A percentile compares a stretch with the other conserved stretches of the same genome.
Evolutionary conservation across 1,140 invertebrate genomes (phyloP).

Genomic region (Rhopalosiphum padi): DNA sequence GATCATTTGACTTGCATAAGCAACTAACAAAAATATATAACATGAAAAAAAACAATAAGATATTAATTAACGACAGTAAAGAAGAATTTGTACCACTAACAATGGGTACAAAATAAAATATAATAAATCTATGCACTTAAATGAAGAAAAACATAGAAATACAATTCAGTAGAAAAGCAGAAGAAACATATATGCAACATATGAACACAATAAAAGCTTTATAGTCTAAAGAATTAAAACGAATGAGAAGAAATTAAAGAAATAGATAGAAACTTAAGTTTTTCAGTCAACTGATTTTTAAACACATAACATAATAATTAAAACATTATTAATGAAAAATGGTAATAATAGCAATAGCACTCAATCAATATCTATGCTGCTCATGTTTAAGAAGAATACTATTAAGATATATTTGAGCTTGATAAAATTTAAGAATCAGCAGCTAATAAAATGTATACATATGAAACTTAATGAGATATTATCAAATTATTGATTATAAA

Average conservation of each 20-base stretch:
- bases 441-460: slow-evolving; percentile 24
- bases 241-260: slow-evolving; percentile 15
- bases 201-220: background rate
- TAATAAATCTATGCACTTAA: background rate
- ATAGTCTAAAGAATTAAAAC: background rate
- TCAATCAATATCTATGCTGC: background rate
- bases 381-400: background rate
- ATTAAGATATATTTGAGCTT: slow-evolving; percentile 15
- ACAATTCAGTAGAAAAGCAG: background rate
- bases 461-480: slow-evolving; percentile 33
- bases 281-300: slow-evolving; percentile 42
- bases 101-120: slow-evolving; percentile 6
- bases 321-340: background rate
- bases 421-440: slow-evolving; percentile 5
- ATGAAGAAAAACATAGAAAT: background rate
- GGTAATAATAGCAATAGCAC: background rate
- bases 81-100: background rate
- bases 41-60: slow-evolving; percentile 16
- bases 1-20: background rate
- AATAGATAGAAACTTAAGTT: slow-evolving; percentile 2
- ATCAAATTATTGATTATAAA: background rate
- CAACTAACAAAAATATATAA: background rate
- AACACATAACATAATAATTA: background rate
- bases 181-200: background rate
- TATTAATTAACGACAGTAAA: background rate